Percentiles rank a stretch among this genome's conserved stretches.
Evolutionary conservation across 2,113 vertebrate genomes (phyloP).

Genomic region (Gobius niger): DNA sequence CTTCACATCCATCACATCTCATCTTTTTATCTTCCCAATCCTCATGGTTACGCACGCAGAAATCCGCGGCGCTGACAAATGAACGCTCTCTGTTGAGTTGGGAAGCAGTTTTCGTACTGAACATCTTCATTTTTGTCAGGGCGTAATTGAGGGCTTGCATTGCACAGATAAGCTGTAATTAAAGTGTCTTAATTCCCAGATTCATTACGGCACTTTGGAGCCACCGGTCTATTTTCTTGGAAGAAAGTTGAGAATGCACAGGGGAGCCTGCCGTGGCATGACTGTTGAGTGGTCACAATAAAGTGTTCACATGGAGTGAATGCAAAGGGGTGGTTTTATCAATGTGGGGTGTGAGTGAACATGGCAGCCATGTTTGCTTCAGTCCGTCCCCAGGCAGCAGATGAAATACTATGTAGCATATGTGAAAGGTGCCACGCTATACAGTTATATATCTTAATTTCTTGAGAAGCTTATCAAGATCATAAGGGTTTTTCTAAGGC

Average conservation of each 20-base stretch:
- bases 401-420: too few species aligned
- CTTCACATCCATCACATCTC: slow-evolving; percentile 11
- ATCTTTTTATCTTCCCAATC: slow-evolving; percentile 13
- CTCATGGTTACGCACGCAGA: slow-evolving; percentile 11
- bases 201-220: slow-evolving; percentile 61
- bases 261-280: slow-evolving; percentile 15
- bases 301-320: neutral
- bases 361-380: too few species aligned
- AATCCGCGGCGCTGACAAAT: slow-evolving; percentile 15
- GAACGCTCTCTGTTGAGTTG: slow-evolving; percentile 1
- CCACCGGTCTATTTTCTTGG: slow-evolving; percentile 30
- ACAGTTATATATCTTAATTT: too few species aligned
- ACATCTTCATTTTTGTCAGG: slow-evolving; percentile 58
- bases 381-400: too few species aligned
- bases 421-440: too few species aligned
- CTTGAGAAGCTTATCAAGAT: too few species aligned
- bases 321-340: neutral
- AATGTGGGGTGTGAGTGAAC: too few species aligned
- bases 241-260: slow-evolving; percentile 23
- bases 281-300: neutral
- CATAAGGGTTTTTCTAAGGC: too few species aligned
- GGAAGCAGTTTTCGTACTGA: slow-evolving; percentile 45
- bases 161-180: slow-evolving; percentile 68
- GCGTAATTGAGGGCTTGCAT: slow-evolving; percentile 62
- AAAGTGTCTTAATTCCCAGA: slow-evolving; percentile 63